Evolutionary conservation across 2,113 vertebrate species (phyloP).

Genomic region (Charadrius vociferus): DNA sequence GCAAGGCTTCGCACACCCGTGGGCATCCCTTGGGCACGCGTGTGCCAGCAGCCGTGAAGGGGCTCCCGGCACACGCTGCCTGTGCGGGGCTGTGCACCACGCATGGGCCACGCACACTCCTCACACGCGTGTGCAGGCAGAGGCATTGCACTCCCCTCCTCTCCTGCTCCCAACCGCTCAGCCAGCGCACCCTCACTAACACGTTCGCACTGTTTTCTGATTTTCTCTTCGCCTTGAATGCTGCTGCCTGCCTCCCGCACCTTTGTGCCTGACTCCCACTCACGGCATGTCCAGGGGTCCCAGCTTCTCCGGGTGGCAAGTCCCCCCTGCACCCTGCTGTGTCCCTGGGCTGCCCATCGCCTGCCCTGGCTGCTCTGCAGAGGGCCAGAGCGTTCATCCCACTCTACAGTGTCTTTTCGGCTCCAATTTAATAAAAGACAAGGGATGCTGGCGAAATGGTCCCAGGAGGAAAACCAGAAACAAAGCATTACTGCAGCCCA

Average conservation of each 20-base stretch:
- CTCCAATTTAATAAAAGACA: neutral
- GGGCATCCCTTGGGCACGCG: neutral
- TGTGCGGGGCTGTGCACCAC: neutral
- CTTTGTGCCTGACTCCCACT: accelerated
- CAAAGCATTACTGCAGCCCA: neutral
- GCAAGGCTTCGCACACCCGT: neutral
- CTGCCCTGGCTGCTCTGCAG: neutral
- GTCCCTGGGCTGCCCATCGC: accelerated
- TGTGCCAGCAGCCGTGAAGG: neutral
- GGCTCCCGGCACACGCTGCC: neutral
- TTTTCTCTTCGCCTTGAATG: accelerated
- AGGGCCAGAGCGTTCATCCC: no score
- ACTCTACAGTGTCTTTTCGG: accelerated
- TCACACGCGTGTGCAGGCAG: neutral
- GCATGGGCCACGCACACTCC: neutral
- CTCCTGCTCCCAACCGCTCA: no score
- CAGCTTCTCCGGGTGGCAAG: no score
- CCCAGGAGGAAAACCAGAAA: neutral
- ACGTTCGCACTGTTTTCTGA: accelerated
- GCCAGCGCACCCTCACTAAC: accelerated
- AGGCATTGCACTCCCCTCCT: accelerated
- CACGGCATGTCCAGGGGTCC: no score
- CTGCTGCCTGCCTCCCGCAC: neutral
- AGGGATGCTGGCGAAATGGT: neutral
- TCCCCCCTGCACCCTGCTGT: accelerated